phyloP scores from a whole-genome alignment of 2,797 vertebrate species.

The Morus bassanus region DNA sequence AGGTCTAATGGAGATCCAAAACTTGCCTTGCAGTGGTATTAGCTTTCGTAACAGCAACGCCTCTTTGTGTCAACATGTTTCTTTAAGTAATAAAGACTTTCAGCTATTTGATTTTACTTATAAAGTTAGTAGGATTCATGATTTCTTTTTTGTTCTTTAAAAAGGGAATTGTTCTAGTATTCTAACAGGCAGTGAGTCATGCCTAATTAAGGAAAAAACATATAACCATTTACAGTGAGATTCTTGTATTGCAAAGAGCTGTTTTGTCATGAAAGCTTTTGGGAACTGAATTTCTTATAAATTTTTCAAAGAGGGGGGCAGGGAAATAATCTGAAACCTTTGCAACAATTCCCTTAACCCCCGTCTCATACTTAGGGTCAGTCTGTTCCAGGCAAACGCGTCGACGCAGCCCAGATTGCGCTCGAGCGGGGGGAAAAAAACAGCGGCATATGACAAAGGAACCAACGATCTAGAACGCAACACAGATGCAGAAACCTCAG shows the following conservation, averaged over 20 bases:
- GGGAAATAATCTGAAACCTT: neutral
- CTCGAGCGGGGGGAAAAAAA: fast-evolving
- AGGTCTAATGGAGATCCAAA: neutral
- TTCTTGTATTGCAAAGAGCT: neutral
- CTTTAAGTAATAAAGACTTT: conserved; percentile 42
- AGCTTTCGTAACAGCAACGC: conserved; percentile 2
- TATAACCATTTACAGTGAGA: neutral
- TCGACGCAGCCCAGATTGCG: neutral
- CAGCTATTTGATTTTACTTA: conserved; percentile 45
- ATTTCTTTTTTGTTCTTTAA: neutral
- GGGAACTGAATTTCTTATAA: neutral
- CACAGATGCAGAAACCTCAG: conserved; percentile 4
- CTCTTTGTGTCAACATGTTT: conserved; percentile 35
- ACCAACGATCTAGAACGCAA: neutral
- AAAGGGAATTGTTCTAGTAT: conserved; percentile 29
- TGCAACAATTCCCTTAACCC: neutral
- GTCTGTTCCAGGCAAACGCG: neutral
- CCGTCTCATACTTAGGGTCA: neutral
- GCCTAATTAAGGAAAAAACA: conserved; percentile 21
- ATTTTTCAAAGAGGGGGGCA: neutral
- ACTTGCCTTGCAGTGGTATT: conserved; percentile 3
- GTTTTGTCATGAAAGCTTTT: neutral
- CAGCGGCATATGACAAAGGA: neutral
- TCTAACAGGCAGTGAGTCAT: conserved; percentile 9
- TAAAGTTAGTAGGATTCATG: neutral